Base-by-base conservation (phyloP, 2,113 vertebrate genomes). In the Chionomys nivalis region DNA sequence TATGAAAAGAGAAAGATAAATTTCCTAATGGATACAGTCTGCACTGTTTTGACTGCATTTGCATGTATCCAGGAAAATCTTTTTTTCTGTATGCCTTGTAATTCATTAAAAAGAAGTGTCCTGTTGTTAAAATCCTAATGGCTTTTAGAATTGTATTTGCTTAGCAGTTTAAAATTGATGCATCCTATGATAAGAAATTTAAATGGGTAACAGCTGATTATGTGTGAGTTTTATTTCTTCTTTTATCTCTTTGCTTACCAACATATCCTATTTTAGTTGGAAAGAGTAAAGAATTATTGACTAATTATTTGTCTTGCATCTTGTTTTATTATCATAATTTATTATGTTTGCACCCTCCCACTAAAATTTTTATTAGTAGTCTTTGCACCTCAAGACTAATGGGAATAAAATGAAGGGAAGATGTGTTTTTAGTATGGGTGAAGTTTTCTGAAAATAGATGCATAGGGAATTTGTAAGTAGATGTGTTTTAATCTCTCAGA, bases 161-260 rank as follows among this genome's bases (percentile, higher is more conserved):
- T 97, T 95, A 91, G 85, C 79, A 94, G 94, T 93, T 97, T 83
- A 93, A 47, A 86, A 36, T 91, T 17, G 33, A 93, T 94, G 21
- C 87, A 89, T 72, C 81, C 44, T 90, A 61, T 90, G 49, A 94
- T 90, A 87, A 65, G 3, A 94, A 89, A 28, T 95, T 91, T 97
- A 94, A 97, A 89, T 96, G 89, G 19, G n/a, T 94, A 94, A 95
- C 44, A 87, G 66, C 89, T 87, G 78, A 95, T 96, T 97, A 95
- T 93, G 92, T 94, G 66, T 79, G 70, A 89, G 28, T 73, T 95
- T 95, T 92, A 70, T 95, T 96, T 96, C 82, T 97, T 90, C 88
- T 28, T 97, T 78, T 90, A 97, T 63, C 39, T 94, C 12, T 65
- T 83, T 75, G 55, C 76, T 96, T 95, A 92, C 70, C 88, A 88